Conservation (phyloP, 2,797 vertebrate genomes). For the Smutsia gigantea region DNA sequence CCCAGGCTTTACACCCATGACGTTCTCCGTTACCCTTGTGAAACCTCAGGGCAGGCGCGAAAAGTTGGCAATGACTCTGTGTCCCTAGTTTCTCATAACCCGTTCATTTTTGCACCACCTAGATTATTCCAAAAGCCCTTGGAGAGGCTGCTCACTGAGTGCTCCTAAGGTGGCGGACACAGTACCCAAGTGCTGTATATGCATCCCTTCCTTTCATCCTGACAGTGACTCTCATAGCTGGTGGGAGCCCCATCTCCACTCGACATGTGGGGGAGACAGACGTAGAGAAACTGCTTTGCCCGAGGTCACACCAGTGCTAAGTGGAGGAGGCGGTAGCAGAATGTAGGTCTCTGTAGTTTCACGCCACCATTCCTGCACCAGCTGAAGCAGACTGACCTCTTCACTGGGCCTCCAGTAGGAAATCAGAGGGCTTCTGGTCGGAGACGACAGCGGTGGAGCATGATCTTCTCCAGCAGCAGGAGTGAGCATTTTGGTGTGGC, state of each 20-base stretch:
- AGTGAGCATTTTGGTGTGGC: background rate
- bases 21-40: background rate
- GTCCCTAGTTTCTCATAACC: background rate
- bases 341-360: background rate
- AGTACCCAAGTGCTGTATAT: background rate
- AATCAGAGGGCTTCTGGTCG: background rate
- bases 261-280: no score
- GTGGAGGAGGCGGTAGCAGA: background rate
- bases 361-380: accelerated
- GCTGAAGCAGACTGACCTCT: background rate
- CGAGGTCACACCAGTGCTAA: background rate
- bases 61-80: background rate
- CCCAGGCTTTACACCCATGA: background rate
- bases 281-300: background rate
- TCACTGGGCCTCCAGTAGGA: background rate
- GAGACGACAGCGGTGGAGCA: background rate
- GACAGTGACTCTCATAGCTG: background rate
- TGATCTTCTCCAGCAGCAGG: background rate
- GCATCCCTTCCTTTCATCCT: background rate
- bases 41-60: background rate
- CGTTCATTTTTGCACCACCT: background rate
- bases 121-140: background rate
- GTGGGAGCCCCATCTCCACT: background rate
- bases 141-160: background rate
- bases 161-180: background rate